A percentile compares a stretch with the other conserved stretches of the same genome.
phyloP scores from a whole-genome alignment of 92 coral and sea anemone genomes.

The Pocillopora meandrina region DNA sequence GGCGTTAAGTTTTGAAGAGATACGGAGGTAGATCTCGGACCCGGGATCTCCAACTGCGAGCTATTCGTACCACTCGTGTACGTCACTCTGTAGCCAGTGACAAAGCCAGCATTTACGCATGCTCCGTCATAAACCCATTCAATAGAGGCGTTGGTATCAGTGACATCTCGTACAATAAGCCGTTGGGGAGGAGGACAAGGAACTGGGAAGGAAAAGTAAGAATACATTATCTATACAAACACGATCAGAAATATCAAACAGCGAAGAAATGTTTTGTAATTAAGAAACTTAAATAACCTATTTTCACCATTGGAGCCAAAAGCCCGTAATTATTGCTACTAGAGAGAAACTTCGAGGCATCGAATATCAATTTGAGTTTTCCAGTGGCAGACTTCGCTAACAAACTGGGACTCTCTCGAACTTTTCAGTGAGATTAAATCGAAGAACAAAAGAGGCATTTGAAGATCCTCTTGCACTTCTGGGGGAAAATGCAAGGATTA shows the following conservation, averaged over 20 bases:
- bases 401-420: too few species aligned
- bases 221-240: background rate
- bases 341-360: too few species aligned
- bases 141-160: slow-evolving; percentile 45
- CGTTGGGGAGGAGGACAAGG: slow-evolving; percentile 10
- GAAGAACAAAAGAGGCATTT: too few species aligned
- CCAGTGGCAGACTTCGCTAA: too few species aligned
- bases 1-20: background rate
- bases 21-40: background rate
- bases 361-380: too few species aligned
- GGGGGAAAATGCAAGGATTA: too few species aligned
- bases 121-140: slow-evolving; percentile 29
- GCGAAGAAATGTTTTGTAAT: too few species aligned
- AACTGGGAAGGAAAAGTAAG: background rate
- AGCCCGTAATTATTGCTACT: too few species aligned
- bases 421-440: too few species aligned
- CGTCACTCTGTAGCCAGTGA: slow-evolving; percentile 18
- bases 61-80: background rate
- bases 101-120: slow-evolving; percentile 14
- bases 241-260: background rate
- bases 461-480: too few species aligned
- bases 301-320: too few species aligned
- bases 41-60: background rate
- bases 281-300: too few species aligned
- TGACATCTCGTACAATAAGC: slow-evolving; percentile 36